Evolutionary conservation across 2,113 vertebrate species (phyloP).

Genomic region (Toxotes chatareus): DNA sequence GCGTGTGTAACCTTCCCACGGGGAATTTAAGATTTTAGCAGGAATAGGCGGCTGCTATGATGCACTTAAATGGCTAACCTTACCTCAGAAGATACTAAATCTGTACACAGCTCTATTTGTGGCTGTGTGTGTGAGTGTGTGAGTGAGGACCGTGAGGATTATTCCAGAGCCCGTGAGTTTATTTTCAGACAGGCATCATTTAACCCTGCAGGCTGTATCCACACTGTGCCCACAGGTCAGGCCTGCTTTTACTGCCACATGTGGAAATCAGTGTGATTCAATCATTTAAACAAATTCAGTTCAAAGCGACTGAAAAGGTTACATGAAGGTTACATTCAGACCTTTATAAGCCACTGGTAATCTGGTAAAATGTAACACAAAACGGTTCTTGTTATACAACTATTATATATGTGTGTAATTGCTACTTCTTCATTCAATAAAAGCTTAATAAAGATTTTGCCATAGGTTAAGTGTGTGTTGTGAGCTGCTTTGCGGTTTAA

Average conservation of each 20-base stretch:
- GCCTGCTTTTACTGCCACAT: background rate
- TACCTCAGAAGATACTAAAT: slow-evolving; percentile 36
- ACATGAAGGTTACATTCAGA: background rate
- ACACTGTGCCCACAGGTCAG: slow-evolving; percentile 3
- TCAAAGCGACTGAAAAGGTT: too few relatives aligned
- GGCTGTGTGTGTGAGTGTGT: slow-evolving; percentile 14
- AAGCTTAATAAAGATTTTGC: background rate
- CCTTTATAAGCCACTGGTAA: too few relatives aligned
- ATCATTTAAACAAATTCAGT: background rate
- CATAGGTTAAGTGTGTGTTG: background rate
- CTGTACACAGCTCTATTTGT: slow-evolving; percentile 24
- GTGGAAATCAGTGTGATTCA: background rate
- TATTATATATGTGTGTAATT: background rate
- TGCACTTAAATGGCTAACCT: slow-evolving; percentile 12
- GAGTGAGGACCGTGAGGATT: slow-evolving; percentile 43
- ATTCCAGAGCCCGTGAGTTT: slow-evolving; percentile 43
- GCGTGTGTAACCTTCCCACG: background rate
- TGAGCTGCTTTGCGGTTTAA: background rate
- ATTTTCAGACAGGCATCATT: slow-evolving; percentile 53
- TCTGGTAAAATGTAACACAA: background rate
- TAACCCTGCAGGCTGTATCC: background rate
- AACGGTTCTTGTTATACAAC: background rate
- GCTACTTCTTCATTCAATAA: background rate
- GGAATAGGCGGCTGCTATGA: background rate
- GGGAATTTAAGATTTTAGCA: background rate